phyloP scores from a whole-genome alignment of 2,888 invertebrate genomes.

The Hirtodrosophila histrioides region DNA sequence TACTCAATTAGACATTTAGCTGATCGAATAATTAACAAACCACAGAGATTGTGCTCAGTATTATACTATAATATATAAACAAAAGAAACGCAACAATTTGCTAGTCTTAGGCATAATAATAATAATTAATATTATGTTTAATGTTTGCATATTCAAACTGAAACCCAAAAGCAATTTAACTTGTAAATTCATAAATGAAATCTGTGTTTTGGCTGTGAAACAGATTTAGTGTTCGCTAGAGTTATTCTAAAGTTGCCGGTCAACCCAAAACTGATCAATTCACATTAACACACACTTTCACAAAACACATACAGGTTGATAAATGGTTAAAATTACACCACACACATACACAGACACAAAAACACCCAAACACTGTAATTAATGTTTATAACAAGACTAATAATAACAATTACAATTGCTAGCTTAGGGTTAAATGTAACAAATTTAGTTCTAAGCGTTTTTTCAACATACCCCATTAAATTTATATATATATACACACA shows the following conservation, averaged over 20 bases:
- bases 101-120: conserved; percentile 58
- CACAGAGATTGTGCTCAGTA: conserved; percentile 24
- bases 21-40: conserved; percentile 5
- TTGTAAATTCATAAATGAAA: conserved; percentile 58
- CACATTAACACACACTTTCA: conserved; percentile 21
- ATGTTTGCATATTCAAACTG: conserved; percentile 10
- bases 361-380: conserved; percentile 51
- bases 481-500: conserved; percentile 46
- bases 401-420: conserved; percentile 47
- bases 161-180: conserved; percentile 22
- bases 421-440: conserved; percentile 33
- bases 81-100: conserved; percentile 27
- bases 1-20: conserved; percentile 1
- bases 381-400: conserved; percentile 67
- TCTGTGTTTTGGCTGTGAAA: conserved; percentile 85
- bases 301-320: neutral
- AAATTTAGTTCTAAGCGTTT: conserved; percentile 62
- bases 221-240: conserved; percentile 81
- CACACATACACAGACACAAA: conserved; percentile 9
- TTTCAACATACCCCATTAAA: conserved; percentile 47
- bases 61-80: conserved; percentile 20
- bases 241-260: conserved; percentile 44
- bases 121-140: conserved; percentile 10
- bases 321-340: too few species aligned
- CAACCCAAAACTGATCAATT: conserved; percentile 30